Evolutionary conservation across 2,888 invertebrate species (phyloP), one percentile per base, ranked within the genome.

Genomic region (Agrochola macilenta): DNA sequence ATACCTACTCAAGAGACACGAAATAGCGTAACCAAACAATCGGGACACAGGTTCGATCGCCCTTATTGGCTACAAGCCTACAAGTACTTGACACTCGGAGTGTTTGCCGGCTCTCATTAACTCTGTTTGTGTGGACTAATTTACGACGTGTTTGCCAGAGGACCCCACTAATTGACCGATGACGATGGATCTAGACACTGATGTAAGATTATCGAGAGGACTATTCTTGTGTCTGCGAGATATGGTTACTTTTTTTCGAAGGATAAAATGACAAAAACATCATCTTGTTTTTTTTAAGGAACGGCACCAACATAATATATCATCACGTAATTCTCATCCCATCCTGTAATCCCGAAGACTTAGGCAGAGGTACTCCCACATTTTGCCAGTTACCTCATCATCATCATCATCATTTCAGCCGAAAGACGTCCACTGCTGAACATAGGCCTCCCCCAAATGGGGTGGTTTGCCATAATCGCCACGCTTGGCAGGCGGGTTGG

Each of bases 21-120:
- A 86, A 91, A 92, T 93, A 91, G 90, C 90, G 90, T 90, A 91
- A 88, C 90, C 95, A 95, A 95, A 95, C 95, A 95, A 94, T 93
- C 92, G 87, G 89, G 90, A 95, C 94, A 94, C 87, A 91, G 90
- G 90, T 92, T 84, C 88, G 90, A 93, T 93, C 89, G 89, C 93
- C 94, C 94, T 94, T 95, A 96, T 95, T 95, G 94, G 94, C 58
- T 69, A 95, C 95, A 94, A 95, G 95, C 92, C 87, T 93, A 95
- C 95, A 95, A 95, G 95, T 93, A 94, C 95, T 93, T 93, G 95
- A 93, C 92, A 91, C 92, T 91, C 87, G 86, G 91, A 86, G 83
- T 95, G 96, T 96, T 95, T 95, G 94, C 93, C 85, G 88, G 90
- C 90, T 90, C 95, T 96, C 96, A 95, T 96, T 95, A 95, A 93